Evolutionary conservation across 2,113 vertebrate genomes (phyloP), one percentile per base, ranked within the genome.

Genomic region (Clarias batrachus): DNA sequence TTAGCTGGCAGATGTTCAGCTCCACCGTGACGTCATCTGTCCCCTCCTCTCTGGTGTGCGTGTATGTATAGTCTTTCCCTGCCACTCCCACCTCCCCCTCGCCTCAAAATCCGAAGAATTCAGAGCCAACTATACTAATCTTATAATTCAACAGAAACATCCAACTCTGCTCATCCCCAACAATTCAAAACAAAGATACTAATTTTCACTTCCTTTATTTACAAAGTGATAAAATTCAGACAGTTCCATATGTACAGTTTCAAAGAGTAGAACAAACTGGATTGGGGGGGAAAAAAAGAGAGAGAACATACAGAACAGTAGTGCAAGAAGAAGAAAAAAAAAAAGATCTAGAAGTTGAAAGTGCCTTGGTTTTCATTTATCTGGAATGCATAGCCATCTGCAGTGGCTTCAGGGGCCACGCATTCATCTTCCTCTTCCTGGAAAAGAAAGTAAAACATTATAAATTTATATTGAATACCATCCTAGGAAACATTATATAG

Each of bases 341-440:
- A 5, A 30, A 95, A 99, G 86, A 99, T 98, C 86, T 95, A 99
- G 89, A 99, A 99, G 87, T 95, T 95, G 89, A 98, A 99, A 92
- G 96, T 94, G 90, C 94, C 94, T 84, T 96, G 92, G 88, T 93
- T 89, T 52, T 96, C 96, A 60, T 92, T 93, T 82, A 98, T 94
- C 87, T 97, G 96, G 91, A 99, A 99, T 0, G 95, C 93, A 62
- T 97, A 99, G 52, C 95, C 95, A 6, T 97, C 97, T 66, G 91
- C 88, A 27, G 96, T 97, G n/a, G 92, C 90, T 89, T 97, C 96
- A 68, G 98, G 98, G 4, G 94, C 95, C 85, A 99, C 95, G 70
- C 89, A 92, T 63, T 96, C 92, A 86, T 98, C 96, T 87, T 96
- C 97, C 1, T 96, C 97, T 57, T 98, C 97, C 97, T 98, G 78